A percentile compares a stretch with the other conserved stretches of the same genome.
Conservation (phyloP, 2,888 invertebrate genomes). For the Habroteleia sp. region DNA sequence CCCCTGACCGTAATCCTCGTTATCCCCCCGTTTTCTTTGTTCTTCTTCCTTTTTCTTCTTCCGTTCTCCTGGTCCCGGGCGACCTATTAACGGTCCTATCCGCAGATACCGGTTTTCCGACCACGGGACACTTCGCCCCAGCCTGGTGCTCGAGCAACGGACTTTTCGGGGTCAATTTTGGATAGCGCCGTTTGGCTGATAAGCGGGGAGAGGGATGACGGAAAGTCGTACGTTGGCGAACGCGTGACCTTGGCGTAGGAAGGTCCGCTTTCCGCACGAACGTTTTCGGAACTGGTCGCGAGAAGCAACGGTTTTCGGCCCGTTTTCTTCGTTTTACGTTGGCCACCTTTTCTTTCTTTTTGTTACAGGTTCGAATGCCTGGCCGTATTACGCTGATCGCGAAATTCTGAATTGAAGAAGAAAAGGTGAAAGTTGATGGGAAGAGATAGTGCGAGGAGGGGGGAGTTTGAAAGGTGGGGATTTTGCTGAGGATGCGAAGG, state of each 20-base stretch:
- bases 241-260: conserved; percentile 36
- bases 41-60: conserved; percentile 15
- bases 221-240: conserved; percentile 30
- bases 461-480: too few relatives aligned
- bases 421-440: conserved; percentile 31
- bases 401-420: conserved; percentile 34
- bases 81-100: conserved; percentile 77
- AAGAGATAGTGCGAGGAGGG: too few relatives aligned
- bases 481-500: too few relatives aligned
- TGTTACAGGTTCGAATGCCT: background rate
- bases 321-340: conserved; percentile 1
- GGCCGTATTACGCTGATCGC: conserved; percentile 7
- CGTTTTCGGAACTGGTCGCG: conserved; percentile 24
- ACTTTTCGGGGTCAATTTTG: conserved; percentile 24
- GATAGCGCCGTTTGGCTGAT: background rate
- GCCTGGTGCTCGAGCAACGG: conserved; percentile 15
- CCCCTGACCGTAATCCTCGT: conserved; percentile 27
- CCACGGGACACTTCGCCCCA: conserved; percentile 76
- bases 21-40: conserved; percentile 21
- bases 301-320: conserved; percentile 33
- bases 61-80: conserved; percentile 38
- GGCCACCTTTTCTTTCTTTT: conserved; percentile 7
- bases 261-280: conserved; percentile 16
- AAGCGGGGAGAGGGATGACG: conserved; percentile 5
- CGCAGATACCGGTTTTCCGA: conserved; percentile 79